Evolutionary conservation across 2,797 vertebrate genomes (phyloP).

Genomic region (Microchirus variegatus): DNA sequence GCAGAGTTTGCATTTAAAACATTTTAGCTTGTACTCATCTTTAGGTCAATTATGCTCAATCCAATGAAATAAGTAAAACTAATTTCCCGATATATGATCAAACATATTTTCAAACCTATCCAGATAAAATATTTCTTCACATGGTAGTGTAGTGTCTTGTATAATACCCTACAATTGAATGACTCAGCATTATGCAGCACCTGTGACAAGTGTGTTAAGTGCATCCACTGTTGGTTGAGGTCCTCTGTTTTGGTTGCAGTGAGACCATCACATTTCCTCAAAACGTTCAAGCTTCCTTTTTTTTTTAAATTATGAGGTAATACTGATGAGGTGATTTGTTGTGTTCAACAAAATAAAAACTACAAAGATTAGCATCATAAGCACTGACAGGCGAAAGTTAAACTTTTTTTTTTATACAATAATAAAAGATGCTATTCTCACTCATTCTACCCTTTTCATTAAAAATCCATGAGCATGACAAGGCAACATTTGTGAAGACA

Average conservation of each 20-base stretch:
- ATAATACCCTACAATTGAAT: slow-evolving; percentile 6
- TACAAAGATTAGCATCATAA: slow-evolving; percentile 53
- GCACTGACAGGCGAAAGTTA: slow-evolving; percentile 50
- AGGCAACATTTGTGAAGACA: slow-evolving; percentile 30
- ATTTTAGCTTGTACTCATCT: background rate
- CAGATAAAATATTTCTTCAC: slow-evolving; percentile 5
- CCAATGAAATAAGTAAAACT: background rate
- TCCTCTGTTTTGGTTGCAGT: slow-evolving; percentile 64
- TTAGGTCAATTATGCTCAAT: background rate
- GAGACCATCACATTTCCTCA: slow-evolving; percentile 43
- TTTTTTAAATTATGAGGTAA: slow-evolving; percentile 77
- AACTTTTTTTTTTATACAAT: slow-evolving; percentile 40
- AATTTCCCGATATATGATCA: background rate
- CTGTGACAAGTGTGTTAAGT: slow-evolving; percentile 45
- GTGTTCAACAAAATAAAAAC: slow-evolving; percentile 62
- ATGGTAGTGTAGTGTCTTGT: slow-evolving; percentile 6
- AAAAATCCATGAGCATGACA: slow-evolving; percentile 26
- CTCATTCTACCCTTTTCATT: slow-evolving; percentile 47
- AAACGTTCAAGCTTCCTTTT: slow-evolving; percentile 63
- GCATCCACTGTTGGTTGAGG: slow-evolving; percentile 48
- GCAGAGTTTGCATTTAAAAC: background rate
- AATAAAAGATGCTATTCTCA: slow-evolving; percentile 30
- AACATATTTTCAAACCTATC: background rate
- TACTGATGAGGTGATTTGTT: slow-evolving; percentile 81
- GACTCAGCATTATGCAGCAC: slow-evolving; percentile 28